Conservation (phyloP, 2,797 vertebrate species). For the Hylomyscus alleni region DNA sequence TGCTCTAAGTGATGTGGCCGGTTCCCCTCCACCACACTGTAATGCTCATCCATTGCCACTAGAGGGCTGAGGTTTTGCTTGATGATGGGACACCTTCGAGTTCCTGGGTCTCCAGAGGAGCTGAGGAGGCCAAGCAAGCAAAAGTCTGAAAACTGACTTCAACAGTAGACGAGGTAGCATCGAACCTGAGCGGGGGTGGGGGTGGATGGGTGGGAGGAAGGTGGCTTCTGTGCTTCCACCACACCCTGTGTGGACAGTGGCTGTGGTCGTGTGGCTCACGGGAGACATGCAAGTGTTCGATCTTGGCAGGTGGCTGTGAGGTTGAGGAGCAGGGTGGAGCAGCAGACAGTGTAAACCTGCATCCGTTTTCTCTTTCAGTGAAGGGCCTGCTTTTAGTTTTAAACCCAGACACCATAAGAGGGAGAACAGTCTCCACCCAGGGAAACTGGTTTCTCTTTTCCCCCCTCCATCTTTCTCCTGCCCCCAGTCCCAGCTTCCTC, state of each 20-base stretch:
- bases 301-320: not conserved
- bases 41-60: not conserved
- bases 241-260: not conserved
- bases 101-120: not conserved
- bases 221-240: not conserved
- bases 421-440: not conserved
- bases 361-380: not conserved
- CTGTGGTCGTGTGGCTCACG: not conserved
- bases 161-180: accelerated
- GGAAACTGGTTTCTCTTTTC: not conserved
- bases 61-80: conserved; percentile 62
- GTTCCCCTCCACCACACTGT: not conserved
- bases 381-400: not conserved
- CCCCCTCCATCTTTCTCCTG: not conserved
- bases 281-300: accelerated
- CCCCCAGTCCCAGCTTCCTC: not conserved
- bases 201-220: not conserved
- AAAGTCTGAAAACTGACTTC: not conserved
- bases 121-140: too few species aligned
- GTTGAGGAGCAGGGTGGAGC: not conserved
- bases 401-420: not conserved
- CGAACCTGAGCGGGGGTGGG: accelerated
- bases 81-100: not conserved
- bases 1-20: not conserved
- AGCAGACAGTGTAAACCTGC: not conserved